A percentile compares a stretch with the other conserved stretches of the same genome.
phyloP scores from a whole-genome alignment of 2,113 vertebrate species.

The Butorides virescens region DNA sequence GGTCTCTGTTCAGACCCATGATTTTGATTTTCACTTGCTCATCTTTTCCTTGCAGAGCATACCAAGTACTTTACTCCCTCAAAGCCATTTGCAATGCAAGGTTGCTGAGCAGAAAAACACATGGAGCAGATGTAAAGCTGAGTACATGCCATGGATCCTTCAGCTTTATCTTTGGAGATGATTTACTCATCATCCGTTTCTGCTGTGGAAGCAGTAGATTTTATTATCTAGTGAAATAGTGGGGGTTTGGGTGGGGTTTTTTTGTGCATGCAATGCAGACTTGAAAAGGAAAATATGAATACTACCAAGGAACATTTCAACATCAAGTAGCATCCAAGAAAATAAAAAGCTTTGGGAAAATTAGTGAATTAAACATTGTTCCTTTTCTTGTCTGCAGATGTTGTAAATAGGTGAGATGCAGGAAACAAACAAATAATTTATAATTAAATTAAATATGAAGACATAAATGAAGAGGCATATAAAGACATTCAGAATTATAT shows the following conservation, averaged over 20 bases:
- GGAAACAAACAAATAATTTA: not conserved
- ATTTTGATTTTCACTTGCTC: not conserved
- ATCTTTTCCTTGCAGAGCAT: not conserved
- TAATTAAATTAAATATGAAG: not conserved
- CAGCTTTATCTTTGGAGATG: not conserved
- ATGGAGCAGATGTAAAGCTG: not conserved
- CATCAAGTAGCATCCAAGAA: not conserved
- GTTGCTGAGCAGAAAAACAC: not conserved
- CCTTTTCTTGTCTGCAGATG: not conserved
- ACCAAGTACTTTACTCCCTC: not conserved
- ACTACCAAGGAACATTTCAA: not conserved
- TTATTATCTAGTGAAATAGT: not conserved
- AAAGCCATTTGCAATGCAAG: not conserved
- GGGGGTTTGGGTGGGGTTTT: not conserved
- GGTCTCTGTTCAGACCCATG: not conserved
- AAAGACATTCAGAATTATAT: not conserved
- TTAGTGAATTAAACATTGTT: not conserved
- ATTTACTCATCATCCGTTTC: not conserved
- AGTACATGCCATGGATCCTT: not conserved
- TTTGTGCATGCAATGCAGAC: not conserved
- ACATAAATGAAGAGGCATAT: not conserved
- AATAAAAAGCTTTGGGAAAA: not conserved
- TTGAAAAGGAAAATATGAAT: not conserved
- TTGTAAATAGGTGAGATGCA: not conserved
- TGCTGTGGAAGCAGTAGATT: not conserved